Percentiles rank a stretch among this genome's conserved stretches.
Evolutionary conservation across 2,797 vertebrate genomes (phyloP).

Genomic region (Notolepis coatsorum): DNA sequence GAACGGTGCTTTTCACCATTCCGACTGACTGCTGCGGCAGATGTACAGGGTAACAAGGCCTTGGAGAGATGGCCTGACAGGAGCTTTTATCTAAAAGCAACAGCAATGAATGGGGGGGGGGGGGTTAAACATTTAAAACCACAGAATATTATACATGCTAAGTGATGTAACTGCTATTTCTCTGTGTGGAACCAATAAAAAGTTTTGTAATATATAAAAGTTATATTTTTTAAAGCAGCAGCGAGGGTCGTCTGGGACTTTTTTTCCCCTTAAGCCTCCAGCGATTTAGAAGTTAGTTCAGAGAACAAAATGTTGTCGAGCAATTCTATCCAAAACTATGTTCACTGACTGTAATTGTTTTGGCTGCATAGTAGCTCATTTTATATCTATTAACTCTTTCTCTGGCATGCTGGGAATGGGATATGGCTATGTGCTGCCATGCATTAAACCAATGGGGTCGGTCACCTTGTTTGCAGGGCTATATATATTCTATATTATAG

Average conservation of each 20-base stretch:
- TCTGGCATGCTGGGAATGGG: no score
- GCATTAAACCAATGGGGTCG: no score
- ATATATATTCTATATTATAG: no score
- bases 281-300: slow-evolving; percentile 38
- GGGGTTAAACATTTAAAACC: no score
- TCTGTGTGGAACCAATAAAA: no score
- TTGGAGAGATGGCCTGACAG: slow-evolving; percentile 26
- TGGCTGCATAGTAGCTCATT: slow-evolving; percentile 56
- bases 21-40: slow-evolving; percentile 3
- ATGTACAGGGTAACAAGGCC: slow-evolving; percentile 16
- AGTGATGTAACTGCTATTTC: no score
- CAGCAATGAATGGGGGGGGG: no score
- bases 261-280: slow-evolving; percentile 34
- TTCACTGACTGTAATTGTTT: slow-evolving; percentile 31
- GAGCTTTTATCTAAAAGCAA: no score
- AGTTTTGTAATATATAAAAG: no score
- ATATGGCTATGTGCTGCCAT: no score
- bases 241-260: slow-evolving; percentile 23
- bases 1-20: slow-evolving; percentile 12
- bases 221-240: slow-evolving; percentile 5
- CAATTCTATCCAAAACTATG: slow-evolving; percentile 24
- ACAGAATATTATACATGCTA: no score
- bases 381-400: neutral
- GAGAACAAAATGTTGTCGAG: slow-evolving; percentile 44
- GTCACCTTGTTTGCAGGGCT: no score